Percentiles rank a stretch among this genome's conserved stretches.
phyloP scores from a whole-genome alignment of 2,113 vertebrate genomes.

The Lagopus muta region DNA sequence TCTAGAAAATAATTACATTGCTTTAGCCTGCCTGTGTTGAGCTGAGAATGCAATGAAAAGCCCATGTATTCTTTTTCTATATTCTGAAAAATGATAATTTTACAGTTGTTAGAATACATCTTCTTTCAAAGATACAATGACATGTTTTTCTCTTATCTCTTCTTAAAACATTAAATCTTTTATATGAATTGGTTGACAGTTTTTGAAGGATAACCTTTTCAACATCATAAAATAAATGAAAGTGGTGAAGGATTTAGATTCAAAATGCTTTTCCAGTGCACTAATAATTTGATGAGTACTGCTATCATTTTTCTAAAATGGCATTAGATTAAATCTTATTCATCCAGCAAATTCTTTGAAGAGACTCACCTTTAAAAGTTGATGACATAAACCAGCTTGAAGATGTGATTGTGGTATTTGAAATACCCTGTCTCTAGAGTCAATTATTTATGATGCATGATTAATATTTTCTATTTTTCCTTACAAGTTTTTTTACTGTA shows the following conservation, averaged over 20 bases:
- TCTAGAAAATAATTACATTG: conserved; percentile 34
- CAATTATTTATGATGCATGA: conserved; percentile 42
- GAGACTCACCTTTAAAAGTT: conserved; percentile 63
- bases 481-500: background rate
- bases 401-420: conserved; percentile 74
- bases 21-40: background rate
- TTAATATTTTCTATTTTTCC: conserved; percentile 19
- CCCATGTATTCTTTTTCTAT: background rate
- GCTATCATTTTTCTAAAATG: conserved; percentile 77
- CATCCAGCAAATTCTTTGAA: conserved; percentile 70
- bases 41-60: conserved; percentile 33
- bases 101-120: conserved; percentile 63
- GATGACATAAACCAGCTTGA: conserved; percentile 61
- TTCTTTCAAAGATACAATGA: conserved; percentile 70
- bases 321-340: conserved; percentile 74
- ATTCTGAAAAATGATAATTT: conserved; percentile 61
- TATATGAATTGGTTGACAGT: conserved; percentile 76
- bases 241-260: conserved; percentile 72
- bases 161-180: conserved; percentile 78
- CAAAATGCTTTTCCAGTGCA: conserved; percentile 70
- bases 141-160: conserved; percentile 72
- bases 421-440: conserved; percentile 53
- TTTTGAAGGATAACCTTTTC: conserved; percentile 82
- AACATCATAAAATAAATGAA: conserved; percentile 77
- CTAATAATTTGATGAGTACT: conserved; percentile 76